phyloP scores from a whole-genome alignment of 2,888 invertebrate genomes.

The Aspidapion aeneum region DNA sequence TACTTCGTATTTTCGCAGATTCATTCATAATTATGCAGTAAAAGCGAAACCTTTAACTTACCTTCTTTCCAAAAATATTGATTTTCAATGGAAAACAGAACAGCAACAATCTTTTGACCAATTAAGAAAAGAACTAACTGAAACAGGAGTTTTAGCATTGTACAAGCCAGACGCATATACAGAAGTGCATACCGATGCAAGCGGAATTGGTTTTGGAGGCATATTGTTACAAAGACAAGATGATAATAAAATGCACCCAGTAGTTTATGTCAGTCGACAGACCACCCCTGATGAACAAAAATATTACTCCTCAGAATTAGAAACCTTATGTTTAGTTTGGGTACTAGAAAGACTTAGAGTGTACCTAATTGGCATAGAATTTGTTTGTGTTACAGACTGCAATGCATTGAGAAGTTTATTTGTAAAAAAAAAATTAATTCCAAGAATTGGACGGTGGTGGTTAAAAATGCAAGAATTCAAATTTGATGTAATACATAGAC shows the following conservation, averaged over 20 bases:
- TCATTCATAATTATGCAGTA: conserved; percentile 27
- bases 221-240: conserved; percentile 31
- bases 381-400: conserved; percentile 20
- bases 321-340: conserved; percentile 14
- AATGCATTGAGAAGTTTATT: conserved; percentile 19
- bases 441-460: conserved; percentile 3
- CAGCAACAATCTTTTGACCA: conserved; percentile 19
- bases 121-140: conserved; percentile 12
- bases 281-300: background rate
- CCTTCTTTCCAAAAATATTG: conserved; percentile 15
- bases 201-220: conserved; percentile 30
- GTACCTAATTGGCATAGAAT: conserved; percentile 19
- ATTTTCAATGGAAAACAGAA: conserved; percentile 13
- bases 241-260: conserved; percentile 7
- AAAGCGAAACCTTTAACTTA: conserved; percentile 28
- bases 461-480: conserved; percentile 1
- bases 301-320: conserved; percentile 6
- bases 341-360: conserved; percentile 14
- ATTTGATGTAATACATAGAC: conserved; percentile 15
- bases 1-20: conserved; percentile 33
- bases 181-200: conserved; percentile 35
- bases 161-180: conserved; percentile 28
- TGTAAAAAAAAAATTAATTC: conserved; percentile 9
- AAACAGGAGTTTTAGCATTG: conserved; percentile 21
- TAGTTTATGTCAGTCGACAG: background rate